Conservation (phyloP, 2,888 invertebrate genomes). For the Trissolcus japonicus region DNA sequence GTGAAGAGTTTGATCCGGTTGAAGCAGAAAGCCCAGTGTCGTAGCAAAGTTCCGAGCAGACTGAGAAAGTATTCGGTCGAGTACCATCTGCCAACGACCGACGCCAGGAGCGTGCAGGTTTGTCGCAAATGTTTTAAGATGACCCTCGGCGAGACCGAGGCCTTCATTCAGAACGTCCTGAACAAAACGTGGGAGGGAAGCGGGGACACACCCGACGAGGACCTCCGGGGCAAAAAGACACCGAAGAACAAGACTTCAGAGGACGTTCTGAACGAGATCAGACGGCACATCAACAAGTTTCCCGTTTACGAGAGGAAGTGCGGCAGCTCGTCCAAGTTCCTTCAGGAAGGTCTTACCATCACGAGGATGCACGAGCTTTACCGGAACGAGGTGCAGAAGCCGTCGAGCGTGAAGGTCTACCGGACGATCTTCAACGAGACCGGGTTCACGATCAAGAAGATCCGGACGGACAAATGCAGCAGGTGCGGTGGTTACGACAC, state of each 20-base stretch:
- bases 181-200: constrained; percentile 14
- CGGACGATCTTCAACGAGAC: constrained; percentile 47
- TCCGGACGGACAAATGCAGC: constrained; percentile 56
- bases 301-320: constrained; percentile 29
- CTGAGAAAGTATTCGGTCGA: constrained; percentile 18
- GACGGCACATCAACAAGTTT: constrained; percentile 18
- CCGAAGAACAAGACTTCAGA: constrained; percentile 35
- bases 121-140: constrained; percentile 45
- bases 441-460: constrained; percentile 47
- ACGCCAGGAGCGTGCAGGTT: constrained; percentile 14
- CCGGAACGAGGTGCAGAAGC: constrained; percentile 7
- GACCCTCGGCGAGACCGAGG: constrained; percentile 40
- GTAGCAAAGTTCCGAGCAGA: constrained; percentile 4
- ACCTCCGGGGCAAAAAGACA: constrained; percentile 18
- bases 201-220: constrained; percentile 15
- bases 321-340: constrained; percentile 11
- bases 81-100: constrained; percentile 17
- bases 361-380: constrained; percentile 38
- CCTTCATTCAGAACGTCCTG: constrained; percentile 26
- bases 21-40: constrained; percentile 7
- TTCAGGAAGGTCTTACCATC: constrained; percentile 19
- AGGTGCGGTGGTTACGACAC: constrained; percentile 15
- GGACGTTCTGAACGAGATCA: constrained; percentile 16
- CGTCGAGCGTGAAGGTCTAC: constrained; percentile 33
- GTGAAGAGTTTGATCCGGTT: constrained; percentile 3